A percentile compares a stretch with the other conserved stretches of the same genome.
These are phyloP conservation scores for Misgurnus mizolepis DNA, from an alignment of 2,113 vertebrate genomes.

Conservation along the genomic window DNA sequence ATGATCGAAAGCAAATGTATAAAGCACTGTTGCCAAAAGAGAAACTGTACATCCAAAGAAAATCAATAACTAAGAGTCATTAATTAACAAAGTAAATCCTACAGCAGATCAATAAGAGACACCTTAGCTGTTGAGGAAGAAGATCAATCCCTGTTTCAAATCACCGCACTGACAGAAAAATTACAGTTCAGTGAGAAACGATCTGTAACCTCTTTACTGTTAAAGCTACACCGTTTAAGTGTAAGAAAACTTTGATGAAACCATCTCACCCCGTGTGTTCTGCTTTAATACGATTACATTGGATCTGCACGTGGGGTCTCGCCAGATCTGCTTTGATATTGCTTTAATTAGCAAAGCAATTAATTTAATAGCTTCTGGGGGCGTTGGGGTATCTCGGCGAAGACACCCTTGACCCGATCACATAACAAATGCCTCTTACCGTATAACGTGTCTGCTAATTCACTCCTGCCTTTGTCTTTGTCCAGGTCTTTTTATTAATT, in stretches of 20 bases:
- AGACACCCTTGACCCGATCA: conserved; percentile 48
- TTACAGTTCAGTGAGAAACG: not conserved
- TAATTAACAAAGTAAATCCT: conserved; percentile 66
- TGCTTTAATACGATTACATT: conserved; percentile 56
- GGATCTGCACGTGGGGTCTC: conserved; percentile 42
- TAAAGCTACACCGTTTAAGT: not conserved
- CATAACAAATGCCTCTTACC: conserved; percentile 31
- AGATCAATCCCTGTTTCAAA: conserved; percentile 49
- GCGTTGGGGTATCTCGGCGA: conserved; percentile 32
- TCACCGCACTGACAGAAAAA: not conserved
- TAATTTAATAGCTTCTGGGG: conserved; percentile 58
- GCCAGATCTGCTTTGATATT: conserved; percentile 55
- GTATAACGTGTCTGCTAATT: conserved; percentile 55
- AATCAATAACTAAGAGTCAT: conserved; percentile 61
- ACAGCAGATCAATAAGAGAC: conserved; percentile 57
- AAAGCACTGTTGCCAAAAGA: conserved; percentile 40
- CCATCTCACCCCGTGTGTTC: not conserved
- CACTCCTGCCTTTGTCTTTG: conserved; percentile 29
- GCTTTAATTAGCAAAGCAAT: conserved; percentile 68
- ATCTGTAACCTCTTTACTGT: not conserved
- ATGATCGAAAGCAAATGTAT: conserved; percentile 62
- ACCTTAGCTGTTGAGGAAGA: conserved; percentile 55
- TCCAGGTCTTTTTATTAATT: conserved; percentile 47
- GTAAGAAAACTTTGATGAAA: conserved; percentile 16
- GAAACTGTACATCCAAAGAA: conserved; percentile 50